Evolutionary conservation across 2,797 vertebrate species (phyloP).

Genomic region (Coilia nasus): DNA sequence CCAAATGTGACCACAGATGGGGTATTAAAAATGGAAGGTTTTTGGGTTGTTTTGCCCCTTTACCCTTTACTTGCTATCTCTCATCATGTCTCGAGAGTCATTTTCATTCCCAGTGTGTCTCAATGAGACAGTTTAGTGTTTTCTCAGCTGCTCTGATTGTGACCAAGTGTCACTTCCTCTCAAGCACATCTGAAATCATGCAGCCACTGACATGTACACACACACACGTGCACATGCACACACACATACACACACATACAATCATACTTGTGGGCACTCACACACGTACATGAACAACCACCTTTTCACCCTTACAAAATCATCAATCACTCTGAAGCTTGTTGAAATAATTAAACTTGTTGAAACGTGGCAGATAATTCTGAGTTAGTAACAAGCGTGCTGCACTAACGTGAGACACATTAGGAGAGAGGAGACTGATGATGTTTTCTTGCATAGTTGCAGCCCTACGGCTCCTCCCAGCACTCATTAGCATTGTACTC

Average conservation of each 20-base stretch:
- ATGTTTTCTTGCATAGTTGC: not conserved
- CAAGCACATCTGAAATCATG: conserved; percentile 45
- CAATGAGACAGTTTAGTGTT: conserved; percentile 31
- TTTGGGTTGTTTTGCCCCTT: not conserved
- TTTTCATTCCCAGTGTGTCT: conserved; percentile 33
- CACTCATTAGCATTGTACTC: not conserved
- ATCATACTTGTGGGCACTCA: no score
- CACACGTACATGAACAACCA: not conserved
- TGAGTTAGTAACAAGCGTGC: not conserved
- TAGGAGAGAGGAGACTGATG: not conserved
- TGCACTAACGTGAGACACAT: not conserved
- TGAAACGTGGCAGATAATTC: conserved; percentile 37
- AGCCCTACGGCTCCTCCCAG: not conserved
- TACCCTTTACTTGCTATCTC: not conserved
- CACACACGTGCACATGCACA: not conserved
- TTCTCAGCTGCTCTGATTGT: conserved; percentile 47
- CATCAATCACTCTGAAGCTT: conserved; percentile 44
- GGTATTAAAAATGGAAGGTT: conserved; percentile 18
- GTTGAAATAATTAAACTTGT: conserved; percentile 48
- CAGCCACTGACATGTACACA: conserved; percentile 18
- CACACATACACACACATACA: not conserved
- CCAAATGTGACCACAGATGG: conserved; percentile 20
- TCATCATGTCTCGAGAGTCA: not conserved
- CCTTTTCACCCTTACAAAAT: conserved; percentile 37
- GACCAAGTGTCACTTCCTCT: conserved; percentile 46